A percentile compares a stretch with the other conserved stretches of the same genome.
Evolutionary conservation across 2,113 vertebrate species (phyloP).

Genomic region (Vulpes ferrilata): DNA sequence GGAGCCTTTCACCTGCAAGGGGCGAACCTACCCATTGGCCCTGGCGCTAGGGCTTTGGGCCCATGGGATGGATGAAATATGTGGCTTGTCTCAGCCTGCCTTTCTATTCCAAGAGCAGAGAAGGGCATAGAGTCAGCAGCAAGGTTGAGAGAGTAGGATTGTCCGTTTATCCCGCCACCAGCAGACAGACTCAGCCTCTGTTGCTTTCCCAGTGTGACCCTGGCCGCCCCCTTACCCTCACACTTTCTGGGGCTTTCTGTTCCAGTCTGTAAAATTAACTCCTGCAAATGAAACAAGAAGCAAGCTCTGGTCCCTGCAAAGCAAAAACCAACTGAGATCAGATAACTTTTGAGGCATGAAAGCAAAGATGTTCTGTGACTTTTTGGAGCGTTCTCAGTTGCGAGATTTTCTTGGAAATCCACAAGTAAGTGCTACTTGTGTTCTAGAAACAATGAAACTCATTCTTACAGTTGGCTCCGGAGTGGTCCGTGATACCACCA

Average conservation of each 20-base stretch:
- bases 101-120: background rate
- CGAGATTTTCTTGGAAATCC: conserved; percentile 38
- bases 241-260: background rate
- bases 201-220: background rate
- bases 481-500: background rate
- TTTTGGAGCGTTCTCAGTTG: background rate
- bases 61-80: background rate
- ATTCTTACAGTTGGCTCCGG: background rate
- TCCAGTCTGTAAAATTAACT: background rate
- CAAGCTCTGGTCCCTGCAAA: background rate
- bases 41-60: background rate
- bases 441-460: background rate
- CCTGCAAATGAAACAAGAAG: background rate
- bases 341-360: conserved; percentile 4
- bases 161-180: background rate
- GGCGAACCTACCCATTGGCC: background rate
- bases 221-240: background rate
- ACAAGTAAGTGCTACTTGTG: background rate
- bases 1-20: background rate
- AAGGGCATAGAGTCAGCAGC: background rate
- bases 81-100: background rate
- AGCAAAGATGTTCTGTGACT: background rate
- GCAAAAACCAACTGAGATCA: background rate
- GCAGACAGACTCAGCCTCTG: background rate
- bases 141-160: background rate